Evolutionary conservation across 2,797 vertebrate genomes (phyloP).

Genomic region (Corythornis leucogaster): DNA sequence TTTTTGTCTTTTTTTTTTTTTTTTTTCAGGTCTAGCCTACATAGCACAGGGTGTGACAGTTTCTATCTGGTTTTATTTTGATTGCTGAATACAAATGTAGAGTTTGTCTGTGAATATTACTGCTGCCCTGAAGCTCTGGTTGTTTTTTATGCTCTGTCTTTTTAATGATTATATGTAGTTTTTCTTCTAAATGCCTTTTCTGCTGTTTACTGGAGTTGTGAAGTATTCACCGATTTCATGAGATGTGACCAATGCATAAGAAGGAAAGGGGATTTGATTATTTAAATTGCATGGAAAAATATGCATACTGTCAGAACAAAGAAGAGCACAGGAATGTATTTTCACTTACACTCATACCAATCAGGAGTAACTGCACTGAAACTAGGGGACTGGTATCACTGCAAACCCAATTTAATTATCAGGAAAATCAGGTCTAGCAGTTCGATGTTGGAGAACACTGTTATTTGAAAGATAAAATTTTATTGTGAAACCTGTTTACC

Average conservation of each 20-base stretch:
- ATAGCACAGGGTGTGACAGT: constrained; percentile 38
- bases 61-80: constrained; percentile 66
- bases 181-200: constrained; percentile 21
- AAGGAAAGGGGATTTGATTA: constrained; percentile 12
- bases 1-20: constrained; percentile 19
- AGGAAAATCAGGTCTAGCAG: not conserved
- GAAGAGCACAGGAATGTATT: not conserved
- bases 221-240: constrained; percentile 37
- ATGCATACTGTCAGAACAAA: constrained; percentile 31
- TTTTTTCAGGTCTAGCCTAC: constrained; percentile 32
- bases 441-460: not conserved
- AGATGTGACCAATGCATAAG: not conserved
- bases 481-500: not conserved
- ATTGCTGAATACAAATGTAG: constrained; percentile 42
- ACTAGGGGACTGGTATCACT: not conserved
- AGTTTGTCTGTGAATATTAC: not conserved
- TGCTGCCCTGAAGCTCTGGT: constrained; percentile 15
- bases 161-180: constrained; percentile 34
- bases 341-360: not conserved
- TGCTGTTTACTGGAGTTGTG: constrained; percentile 21
- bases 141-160: constrained; percentile 18
- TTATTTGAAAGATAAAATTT: not conserved
- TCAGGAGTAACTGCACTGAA: not conserved
- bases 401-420: not conserved
- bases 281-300: constrained; percentile 54